Percentiles rank a stretch among this genome's conserved stretches.
phyloP scores from a whole-genome alignment of 2,888 invertebrate genomes.

The Euzetes globulus region DNA sequence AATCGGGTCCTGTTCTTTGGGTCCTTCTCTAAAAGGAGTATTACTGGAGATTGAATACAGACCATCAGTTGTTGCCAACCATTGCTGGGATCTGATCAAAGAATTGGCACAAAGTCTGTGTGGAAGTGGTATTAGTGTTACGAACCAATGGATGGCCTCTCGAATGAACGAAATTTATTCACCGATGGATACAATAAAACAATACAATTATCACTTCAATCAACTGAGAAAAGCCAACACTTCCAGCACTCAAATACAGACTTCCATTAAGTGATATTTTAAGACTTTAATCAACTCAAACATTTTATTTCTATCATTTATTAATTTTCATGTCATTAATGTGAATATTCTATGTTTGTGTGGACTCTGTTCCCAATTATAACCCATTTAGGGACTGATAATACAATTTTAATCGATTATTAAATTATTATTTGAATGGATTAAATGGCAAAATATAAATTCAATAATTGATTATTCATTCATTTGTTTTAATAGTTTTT shows the following conservation, averaged over 20 bases:
- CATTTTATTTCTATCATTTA: too few relatives aligned
- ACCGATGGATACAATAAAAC: slow-evolving; percentile 84
- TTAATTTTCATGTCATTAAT: too few relatives aligned
- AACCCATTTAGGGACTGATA: too few relatives aligned
- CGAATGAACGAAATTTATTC: slow-evolving; percentile 73
- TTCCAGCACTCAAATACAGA: background rate
- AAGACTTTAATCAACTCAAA: background rate
- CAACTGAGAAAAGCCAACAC: slow-evolving; percentile 66
- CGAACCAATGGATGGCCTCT: slow-evolving; percentile 57
- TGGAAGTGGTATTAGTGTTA: slow-evolving; percentile 59
- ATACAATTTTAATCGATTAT: too few relatives aligned
- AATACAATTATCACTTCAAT: slow-evolving; percentile 87
- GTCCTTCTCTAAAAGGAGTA: slow-evolving; percentile 85
- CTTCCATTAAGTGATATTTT: background rate
- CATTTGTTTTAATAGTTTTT: background rate
- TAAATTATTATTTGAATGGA: too few relatives aligned
- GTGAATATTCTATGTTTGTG: too few relatives aligned
- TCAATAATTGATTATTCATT: too few relatives aligned
- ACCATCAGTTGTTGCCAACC: slow-evolving; percentile 76
- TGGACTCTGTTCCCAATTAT: too few relatives aligned
- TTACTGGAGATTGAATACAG: slow-evolving; percentile 87
- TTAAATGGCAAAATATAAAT: too few relatives aligned
- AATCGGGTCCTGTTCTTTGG: slow-evolving; percentile 83
- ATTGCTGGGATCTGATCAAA: slow-evolving; percentile 82
- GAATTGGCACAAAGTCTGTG: slow-evolving; percentile 86